These are phyloP conservation scores for Heliocidaris erythrogramma DNA, from an alignment of 35 echinoderm and acorn worm genomes.

Conservation along the genomic window DNA sequence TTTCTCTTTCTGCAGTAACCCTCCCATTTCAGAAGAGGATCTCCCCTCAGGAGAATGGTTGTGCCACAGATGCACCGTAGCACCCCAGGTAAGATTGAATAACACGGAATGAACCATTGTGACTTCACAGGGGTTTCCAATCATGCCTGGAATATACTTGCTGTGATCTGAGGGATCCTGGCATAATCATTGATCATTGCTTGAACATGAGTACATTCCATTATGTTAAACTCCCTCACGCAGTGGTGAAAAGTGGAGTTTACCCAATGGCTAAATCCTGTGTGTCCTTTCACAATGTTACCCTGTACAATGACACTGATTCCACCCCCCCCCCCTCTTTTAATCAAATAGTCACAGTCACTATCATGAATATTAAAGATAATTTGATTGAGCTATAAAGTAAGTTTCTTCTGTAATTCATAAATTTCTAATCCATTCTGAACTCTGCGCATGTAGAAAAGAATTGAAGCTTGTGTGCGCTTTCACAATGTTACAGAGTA, in stretches of 20 bases:
- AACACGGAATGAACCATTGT: neutral
- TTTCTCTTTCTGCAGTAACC: conserved; percentile 76
- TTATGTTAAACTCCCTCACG: neutral
- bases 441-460: neutral
- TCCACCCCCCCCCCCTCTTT: neutral
- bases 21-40: conserved; percentile 89
- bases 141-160: neutral
- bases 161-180: neutral
- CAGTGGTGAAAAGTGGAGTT: neutral
- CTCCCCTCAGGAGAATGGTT: conserved; percentile 93
- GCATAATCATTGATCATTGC: neutral
- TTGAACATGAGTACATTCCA: neutral
- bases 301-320: neutral
- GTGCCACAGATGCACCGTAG: conserved; percentile 85
- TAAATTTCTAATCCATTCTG: neutral
- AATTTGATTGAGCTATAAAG: neutral
- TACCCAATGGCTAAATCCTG: neutral
- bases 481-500: too few relatives aligned
- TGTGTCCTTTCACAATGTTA: neutral
- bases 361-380: neutral
- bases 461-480: too few relatives aligned
- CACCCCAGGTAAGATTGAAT: conserved; percentile 74
- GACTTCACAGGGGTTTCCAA: neutral
- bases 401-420: neutral
- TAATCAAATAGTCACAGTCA: neutral